Evolutionary conservation across 2,113 vertebrate species (phyloP), one percentile per base, ranked within the genome.

Genomic region (Coptodon bakossiorum): DNA sequence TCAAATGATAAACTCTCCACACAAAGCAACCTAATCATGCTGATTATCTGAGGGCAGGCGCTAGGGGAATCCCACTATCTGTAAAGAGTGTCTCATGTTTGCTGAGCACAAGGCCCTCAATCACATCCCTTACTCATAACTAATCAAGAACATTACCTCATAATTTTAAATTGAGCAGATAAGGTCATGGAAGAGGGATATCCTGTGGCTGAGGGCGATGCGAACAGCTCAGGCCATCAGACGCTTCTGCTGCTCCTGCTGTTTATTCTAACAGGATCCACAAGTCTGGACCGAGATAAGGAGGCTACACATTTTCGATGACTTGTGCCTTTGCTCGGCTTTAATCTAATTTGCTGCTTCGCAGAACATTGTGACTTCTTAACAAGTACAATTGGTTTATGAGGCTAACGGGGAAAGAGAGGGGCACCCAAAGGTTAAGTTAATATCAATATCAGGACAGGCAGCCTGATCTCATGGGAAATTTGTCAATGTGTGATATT

Each of bases 311-410:
- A 95, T 92, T 93, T 93, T 45, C 86, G 87, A 94, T 90, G 91
- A 95, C 90, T 94, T 88, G 91, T 63, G 88, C 87, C 88, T 92
- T 92, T 90, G 79, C 90, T 88, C 31, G 17, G 81, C 89, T 92
- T 91, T 95, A 95, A 96, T 95, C 63, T 5, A 79, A 95, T 94
- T 94, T 90, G 89, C 91, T 82, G 83, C 90, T 89, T 76, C 34
- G 88, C 86, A 92, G 94, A 96, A 96, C 94, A 96, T 95, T 95
- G 94, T 94, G 96, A 95, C 95, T 95, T 90, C 85, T 93, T 95
- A 95, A 95, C 93, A 82, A 95, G 91, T 92, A 83, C 86, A 95
- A 95, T 94, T 94, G 84, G 89, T 94, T 96, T 94, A 95, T 61
- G 43, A 90, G 91, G 81, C 71, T 92, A 91, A 95, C 61, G 57